Conservation (phyloP, 2,888 invertebrate genomes). For the Apoda limacodes region DNA sequence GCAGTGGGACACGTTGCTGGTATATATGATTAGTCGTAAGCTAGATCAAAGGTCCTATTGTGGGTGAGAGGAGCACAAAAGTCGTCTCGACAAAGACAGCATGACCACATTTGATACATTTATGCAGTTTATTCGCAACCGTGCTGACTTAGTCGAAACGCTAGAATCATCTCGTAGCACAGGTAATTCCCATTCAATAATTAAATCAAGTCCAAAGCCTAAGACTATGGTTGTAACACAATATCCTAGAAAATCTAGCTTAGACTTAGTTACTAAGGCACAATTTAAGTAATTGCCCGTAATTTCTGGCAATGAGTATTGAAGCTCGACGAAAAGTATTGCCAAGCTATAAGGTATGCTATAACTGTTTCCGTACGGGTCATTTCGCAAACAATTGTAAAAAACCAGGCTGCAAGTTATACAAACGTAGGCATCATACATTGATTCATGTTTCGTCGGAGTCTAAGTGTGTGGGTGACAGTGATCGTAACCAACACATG, state of each 20-base stretch:
- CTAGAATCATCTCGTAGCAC: constrained; percentile 3
- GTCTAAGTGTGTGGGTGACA: too few relatives aligned
- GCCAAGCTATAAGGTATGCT: constrained; percentile 5
- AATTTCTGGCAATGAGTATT: constrained; percentile 4
- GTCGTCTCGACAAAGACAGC: neutral
- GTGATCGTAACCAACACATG: too few relatives aligned
- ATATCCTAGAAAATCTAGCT: neutral
- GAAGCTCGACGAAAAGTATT: constrained; percentile 2
- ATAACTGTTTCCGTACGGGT: constrained; percentile 6
- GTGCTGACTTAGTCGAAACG: neutral
- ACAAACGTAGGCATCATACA: neutral
- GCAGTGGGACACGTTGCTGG: neutral
- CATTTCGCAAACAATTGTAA: constrained; percentile 6
- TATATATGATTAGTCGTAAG: neutral
- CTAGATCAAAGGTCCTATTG: neutral
- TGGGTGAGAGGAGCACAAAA: neutral
- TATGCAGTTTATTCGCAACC: neutral
- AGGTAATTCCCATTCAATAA: too few relatives aligned
- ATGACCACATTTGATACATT: neutral
- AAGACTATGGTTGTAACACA: constrained; percentile 8
- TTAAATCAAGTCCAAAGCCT: neutral
- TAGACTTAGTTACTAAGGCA: too few relatives aligned
- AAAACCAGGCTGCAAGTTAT: neutral
- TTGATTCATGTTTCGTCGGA: neutral
- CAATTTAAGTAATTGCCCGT: constrained; percentile 1